phyloP scores from a whole-genome alignment of 2,797 vertebrate genomes.

The Pogonophryne albipinna region DNA sequence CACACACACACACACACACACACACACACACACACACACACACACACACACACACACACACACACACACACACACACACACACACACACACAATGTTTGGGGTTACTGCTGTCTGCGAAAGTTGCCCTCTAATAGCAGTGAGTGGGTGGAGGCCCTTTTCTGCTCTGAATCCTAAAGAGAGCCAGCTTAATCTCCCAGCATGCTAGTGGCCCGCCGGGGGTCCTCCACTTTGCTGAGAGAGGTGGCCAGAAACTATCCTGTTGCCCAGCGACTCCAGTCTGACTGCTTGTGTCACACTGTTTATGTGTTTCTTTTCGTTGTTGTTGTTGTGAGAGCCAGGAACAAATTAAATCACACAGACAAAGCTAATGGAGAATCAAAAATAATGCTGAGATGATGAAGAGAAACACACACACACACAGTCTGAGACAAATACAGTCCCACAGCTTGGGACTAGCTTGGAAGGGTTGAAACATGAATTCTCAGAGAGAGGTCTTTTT shows the following conservation, averaged over 20 bases:
- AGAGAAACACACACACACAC: slow-evolving; percentile 14
- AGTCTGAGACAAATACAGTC: slow-evolving; percentile 20
- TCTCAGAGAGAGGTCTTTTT: slow-evolving; percentile 51
- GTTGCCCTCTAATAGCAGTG: slow-evolving; percentile 33
- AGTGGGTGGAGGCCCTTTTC: slow-evolving; percentile 50
- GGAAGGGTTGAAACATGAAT: slow-evolving; percentile 45
- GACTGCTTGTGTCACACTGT: slow-evolving; percentile 38
- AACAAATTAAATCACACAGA: slow-evolving; percentile 67
- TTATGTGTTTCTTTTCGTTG: slow-evolving; percentile 40
- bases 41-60: not conserved
- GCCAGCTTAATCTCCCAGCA: slow-evolving; percentile 60
- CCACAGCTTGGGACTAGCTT: slow-evolving; percentile 35
- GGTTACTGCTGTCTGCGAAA: slow-evolving; percentile 3
- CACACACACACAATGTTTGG: not conserved
- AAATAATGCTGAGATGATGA: slow-evolving; percentile 44
- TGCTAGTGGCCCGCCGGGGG: slow-evolving; percentile 59
- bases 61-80: not conserved
- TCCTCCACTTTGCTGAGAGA: slow-evolving; percentile 61
- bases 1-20: not conserved
- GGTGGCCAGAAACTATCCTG: slow-evolving; percentile 51
- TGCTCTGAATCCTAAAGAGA: slow-evolving; percentile 39
- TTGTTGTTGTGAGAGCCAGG: slow-evolving; percentile 54
- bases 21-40: not conserved
- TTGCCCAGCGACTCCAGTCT: slow-evolving; percentile 60
- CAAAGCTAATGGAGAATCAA: slow-evolving; percentile 64